Evolutionary conservation across 2,797 vertebrate genomes (phyloP).

Genomic region (Trichosurus vulpecula): DNA sequence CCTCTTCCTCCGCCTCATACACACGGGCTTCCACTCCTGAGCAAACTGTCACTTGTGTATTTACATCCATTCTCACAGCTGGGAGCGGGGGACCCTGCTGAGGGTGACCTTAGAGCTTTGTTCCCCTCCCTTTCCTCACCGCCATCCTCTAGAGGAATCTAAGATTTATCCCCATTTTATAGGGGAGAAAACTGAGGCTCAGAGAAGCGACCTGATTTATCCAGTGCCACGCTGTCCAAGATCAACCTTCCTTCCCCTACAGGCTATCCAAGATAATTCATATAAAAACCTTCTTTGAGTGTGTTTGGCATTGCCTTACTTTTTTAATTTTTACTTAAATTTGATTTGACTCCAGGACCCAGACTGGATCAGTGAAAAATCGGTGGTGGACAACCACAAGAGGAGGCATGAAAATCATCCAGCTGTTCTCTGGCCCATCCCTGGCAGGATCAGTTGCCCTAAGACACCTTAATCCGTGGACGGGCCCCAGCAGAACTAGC

Average conservation of each 20-base stretch:
- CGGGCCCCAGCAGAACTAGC: background rate
- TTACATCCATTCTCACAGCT: background rate
- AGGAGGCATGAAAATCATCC: constrained; percentile 52
- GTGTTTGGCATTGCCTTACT: background rate
- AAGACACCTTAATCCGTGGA: background rate
- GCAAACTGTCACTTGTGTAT: background rate
- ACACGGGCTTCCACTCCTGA: background rate
- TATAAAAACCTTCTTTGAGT: background rate
- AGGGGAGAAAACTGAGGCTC: background rate
- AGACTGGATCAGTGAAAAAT: background rate
- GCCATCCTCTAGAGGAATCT: background rate
- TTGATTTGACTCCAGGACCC: constrained; percentile 18
- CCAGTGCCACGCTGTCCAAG: background rate
- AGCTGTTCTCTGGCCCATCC: constrained; percentile 37
- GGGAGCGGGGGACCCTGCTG: background rate
- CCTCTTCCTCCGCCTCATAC: no score
- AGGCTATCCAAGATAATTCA: background rate
- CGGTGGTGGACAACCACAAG: background rate
- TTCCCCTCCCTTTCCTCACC: background rate
- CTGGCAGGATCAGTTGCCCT: background rate
- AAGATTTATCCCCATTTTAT: background rate
- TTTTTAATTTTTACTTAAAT: constrained; percentile 8
- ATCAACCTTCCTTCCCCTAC: background rate
- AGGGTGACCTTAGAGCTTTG: background rate
- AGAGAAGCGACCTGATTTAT: background rate